phyloP scores from a whole-genome alignment of 2,888 invertebrate genomes.

The Chironomus tentans region DNA sequence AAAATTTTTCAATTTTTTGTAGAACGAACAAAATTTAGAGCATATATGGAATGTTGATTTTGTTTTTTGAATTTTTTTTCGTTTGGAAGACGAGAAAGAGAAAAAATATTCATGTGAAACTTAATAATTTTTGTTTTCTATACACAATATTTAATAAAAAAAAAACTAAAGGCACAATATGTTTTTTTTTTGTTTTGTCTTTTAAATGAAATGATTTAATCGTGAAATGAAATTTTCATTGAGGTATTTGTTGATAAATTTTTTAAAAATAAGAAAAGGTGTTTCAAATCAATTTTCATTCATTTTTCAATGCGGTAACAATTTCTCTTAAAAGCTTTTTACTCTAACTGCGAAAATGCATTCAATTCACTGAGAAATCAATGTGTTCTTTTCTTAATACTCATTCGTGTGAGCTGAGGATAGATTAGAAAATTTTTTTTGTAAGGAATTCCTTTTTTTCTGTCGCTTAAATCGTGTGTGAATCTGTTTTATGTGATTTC shows the following conservation, averaged over 20 bases:
- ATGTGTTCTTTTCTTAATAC: not conserved
- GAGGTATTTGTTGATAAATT: slow-evolving; percentile 19
- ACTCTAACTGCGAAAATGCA: slow-evolving; percentile 12
- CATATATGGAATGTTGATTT: not conserved
- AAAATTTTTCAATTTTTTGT: not conserved
- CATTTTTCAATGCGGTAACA: not conserved
- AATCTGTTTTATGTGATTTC: slow-evolving; percentile 13
- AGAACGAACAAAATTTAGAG: too few relatives aligned
- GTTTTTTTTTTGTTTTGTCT: not conserved
- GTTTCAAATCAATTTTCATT: not conserved
- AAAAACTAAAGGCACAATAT: not conserved
- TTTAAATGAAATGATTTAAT: not conserved
- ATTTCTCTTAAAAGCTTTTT: not conserved
- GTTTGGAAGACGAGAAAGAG: not conserved
- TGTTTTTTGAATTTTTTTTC: not conserved
- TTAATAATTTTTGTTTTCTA: not conserved
- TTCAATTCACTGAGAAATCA: slow-evolving; percentile 20
- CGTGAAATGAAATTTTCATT: not conserved
- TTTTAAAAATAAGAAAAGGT: not conserved
- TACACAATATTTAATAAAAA: not conserved
- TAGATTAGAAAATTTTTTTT: too few relatives aligned
- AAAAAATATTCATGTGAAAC: not conserved
- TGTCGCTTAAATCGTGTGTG: not conserved
- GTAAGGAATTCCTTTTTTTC: not conserved
- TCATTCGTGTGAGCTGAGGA: too few relatives aligned